Base-by-base conservation (phyloP, 2,797 vertebrate genomes). In the Phoeniculus purpureus region DNA sequence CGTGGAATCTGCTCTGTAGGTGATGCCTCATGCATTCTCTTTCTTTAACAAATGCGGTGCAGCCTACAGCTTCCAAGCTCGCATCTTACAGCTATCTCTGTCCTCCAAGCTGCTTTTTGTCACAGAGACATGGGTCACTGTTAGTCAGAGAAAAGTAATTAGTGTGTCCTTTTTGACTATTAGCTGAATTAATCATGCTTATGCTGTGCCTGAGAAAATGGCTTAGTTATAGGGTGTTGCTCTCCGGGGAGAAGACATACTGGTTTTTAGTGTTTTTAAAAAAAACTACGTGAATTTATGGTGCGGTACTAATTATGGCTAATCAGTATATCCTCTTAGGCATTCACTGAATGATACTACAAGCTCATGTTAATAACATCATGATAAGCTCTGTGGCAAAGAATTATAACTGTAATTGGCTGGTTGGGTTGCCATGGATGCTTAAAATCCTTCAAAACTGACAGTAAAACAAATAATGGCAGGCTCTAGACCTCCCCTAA, bases 221-320 rank as follows among this genome's bases (percentile, higher is more conserved):
- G 66, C 51, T 90, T 94, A 67, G 83, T 73, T 94, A 79, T 84
- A 94, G 72, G 48, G 74, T 88, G 58, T 72, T 87, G 56, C 26
- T 91, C 88, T 85, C 66, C 77, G 31, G 45, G 79, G 68, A 90
- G 43, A 64, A 88, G 62, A 56, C 62, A 84, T 90, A 76, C 26
- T 91, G 84, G 92, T 92, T 93, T 91, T 92, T 85, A 93, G 83
- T 92, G 52, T 81, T 92, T 94, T 90, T 84, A 92, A 95, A 92
- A 95, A 92, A 48, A 67, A 67, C 61, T 80, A 71, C 16, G 62
- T 74, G 85, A 80, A 92, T 93, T 94, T 91, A 89, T 90, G 64
- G 27, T 65, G 59, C 82, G 79, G 61, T 79, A 86, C 87, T 92
- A 94, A 90, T 94, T 92, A 91, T 80, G 81, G 56, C 15, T 43